phyloP scores from a whole-genome alignment of 2,797 vertebrate species.

The Helarctos malayanus region DNA sequence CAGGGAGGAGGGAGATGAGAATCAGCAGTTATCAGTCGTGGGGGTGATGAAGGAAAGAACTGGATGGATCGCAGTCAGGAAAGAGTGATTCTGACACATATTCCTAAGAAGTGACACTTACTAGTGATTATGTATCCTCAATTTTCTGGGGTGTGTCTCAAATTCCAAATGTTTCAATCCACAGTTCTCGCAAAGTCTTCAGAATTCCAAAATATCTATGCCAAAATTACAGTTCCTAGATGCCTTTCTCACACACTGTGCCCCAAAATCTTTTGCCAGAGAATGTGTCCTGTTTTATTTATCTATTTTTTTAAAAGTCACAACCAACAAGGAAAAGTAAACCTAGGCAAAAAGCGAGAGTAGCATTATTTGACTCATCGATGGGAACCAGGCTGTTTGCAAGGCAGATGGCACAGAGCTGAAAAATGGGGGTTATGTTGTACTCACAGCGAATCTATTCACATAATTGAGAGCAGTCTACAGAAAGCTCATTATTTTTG shows the following conservation, averaged over 20 bases:
- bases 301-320: background rate
- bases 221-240: background rate
- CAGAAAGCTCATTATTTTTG: background rate
- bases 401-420: fast-evolving
- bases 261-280: background rate
- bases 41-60: too few relatives aligned
- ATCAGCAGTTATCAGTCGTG: too few relatives aligned
- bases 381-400: background rate
- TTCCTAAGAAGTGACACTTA: background rate
- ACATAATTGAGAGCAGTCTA: background rate
- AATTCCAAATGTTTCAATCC: background rate
- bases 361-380: background rate
- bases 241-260: background rate
- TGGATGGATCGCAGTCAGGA: background rate
- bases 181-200: background rate
- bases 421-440: background rate
- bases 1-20: background rate
- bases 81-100: background rate
- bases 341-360: background rate
- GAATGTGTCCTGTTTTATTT: background rate
- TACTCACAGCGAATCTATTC: background rate
- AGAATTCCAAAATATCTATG: background rate
- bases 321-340: background rate
- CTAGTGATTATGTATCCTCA: background rate
- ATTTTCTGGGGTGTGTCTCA: background rate